These are phyloP conservation scores for Tachina fera DNA, from an alignment of 2,888 invertebrate species.

Conservation along the genomic window DNA sequence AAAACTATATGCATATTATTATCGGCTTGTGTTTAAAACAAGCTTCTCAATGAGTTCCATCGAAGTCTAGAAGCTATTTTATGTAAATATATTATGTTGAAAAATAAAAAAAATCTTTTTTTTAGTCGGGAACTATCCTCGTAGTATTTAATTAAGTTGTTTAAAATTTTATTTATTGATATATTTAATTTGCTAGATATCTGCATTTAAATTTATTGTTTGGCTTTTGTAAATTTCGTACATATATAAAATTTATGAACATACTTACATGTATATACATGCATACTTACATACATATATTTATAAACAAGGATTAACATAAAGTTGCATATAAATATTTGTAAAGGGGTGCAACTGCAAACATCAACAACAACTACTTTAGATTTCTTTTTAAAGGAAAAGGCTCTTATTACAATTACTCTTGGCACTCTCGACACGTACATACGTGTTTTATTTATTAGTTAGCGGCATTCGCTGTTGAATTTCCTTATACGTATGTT, in stretches of 20 bases:
- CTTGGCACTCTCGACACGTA: slow-evolving; percentile 30
- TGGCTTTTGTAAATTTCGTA: slow-evolving; percentile 15
- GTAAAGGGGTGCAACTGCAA: background rate
- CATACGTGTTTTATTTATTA: slow-evolving; percentile 53
- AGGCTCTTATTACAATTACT: slow-evolving; percentile 14
- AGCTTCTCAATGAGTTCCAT: too few relatives aligned
- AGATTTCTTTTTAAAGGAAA: slow-evolving; percentile 30
- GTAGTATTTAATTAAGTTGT: background rate
- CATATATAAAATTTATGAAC: background rate
- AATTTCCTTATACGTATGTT: slow-evolving; percentile 35
- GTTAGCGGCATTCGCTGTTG: slow-evolving; percentile 30
- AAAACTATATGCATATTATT: too few relatives aligned
- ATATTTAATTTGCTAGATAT: background rate
- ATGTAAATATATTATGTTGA: too few relatives aligned
- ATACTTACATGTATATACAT: background rate
- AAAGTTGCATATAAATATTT: background rate
- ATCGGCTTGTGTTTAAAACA: too few relatives aligned
- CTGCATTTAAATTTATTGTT: background rate
- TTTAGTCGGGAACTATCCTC: too few relatives aligned
- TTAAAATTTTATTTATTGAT: background rate
- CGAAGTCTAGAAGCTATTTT: too few relatives aligned
- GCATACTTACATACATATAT: too few relatives aligned
- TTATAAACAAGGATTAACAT: background rate
- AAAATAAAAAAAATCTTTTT: too few relatives aligned
- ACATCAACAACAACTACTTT: slow-evolving; percentile 46